Percentiles rank a stretch among this genome's conserved stretches.
phyloP scores from a whole-genome alignment of 2,797 vertebrate genomes.

The Squalus acanthias region DNA sequence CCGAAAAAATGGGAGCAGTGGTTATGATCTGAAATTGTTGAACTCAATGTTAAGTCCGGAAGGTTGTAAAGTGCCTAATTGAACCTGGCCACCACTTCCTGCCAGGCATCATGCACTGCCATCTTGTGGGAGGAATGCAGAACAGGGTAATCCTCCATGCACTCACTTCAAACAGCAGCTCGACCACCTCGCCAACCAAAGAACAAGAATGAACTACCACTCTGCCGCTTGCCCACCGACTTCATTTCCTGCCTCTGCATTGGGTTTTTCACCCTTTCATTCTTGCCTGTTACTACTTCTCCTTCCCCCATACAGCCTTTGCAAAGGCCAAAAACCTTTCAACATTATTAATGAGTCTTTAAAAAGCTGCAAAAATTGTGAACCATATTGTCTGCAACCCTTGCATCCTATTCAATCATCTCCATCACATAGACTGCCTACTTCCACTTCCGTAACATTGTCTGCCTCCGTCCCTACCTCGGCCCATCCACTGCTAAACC shows the following conservation, averaged over 20 bases:
- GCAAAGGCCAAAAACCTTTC: background rate
- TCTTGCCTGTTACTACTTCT: background rate
- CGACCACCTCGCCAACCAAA: background rate
- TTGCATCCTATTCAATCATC: background rate
- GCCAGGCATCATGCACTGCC: background rate
- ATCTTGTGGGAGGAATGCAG: conserved; percentile 8
- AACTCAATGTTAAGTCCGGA: too few relatives aligned
- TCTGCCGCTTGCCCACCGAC: too few relatives aligned
- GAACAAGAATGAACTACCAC: background rate
- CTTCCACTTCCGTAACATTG: background rate
- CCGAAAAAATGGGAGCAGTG: too few relatives aligned
- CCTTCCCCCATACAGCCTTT: background rate
- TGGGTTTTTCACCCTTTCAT: background rate
- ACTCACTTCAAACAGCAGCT: background rate
- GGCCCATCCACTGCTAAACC: background rate
- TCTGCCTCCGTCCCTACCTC: background rate
- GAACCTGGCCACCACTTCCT: background rate
- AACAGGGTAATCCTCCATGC: background rate
- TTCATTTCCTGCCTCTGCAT: background rate
- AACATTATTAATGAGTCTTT: background rate
- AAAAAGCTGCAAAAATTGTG: background rate
- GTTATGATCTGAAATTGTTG: too few relatives aligned
- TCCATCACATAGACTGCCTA: background rate
- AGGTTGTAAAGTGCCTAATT: too few relatives aligned
- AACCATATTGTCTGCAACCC: background rate